Base-by-base conservation (phyloP, 2,113 vertebrate species). In the Crotalus helleri region DNA sequence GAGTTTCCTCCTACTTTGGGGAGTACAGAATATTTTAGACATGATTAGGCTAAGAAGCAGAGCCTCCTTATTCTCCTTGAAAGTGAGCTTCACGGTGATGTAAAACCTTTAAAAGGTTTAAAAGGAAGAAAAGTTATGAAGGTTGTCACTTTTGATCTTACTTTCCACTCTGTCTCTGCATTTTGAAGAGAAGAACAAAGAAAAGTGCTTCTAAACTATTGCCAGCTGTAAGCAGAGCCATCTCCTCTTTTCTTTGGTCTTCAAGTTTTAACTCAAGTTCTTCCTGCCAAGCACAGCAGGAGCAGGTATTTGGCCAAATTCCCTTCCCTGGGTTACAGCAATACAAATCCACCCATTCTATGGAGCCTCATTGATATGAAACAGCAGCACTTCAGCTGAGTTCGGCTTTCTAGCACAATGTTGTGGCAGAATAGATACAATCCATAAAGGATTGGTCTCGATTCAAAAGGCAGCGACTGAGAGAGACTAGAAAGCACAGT, bases 11-110 rank as follows among this genome's bases (percentile, higher is more conserved):
- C 29, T 12, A 51, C 91, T 53, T 44, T 92, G 59, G 11, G 39
- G 11, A 64, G 54, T 85, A 81, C 87, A 92, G 85, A 86, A 92
- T 89, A 85, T 39, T 19, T 44, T 94, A 94, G 69, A 95, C 96
- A 94, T 96, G 87, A 23, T 94, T n/a, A 55, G 93, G 92, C 2
- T 89, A 49, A 81, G 87, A 57, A 90, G 89, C 87, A 51, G 54
- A 53, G 58, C 33, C 49, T 87, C 57, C 49, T 90, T 64, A 17
- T 93, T 92, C n/a, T 90, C 54, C 29, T 90, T 93, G 90, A 51
- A 58, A 86, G 69, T 64, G 33, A 91, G 55, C 57, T n/a, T 44
- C n/a, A 44, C 55, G 33, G 91, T 46, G 87, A 49, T 58, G 58
- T 49, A 92, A 85, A 61, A 3, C 33, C n/a, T n/a, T 90, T 24